Evolutionary conservation across 2,797 vertebrate genomes (phyloP).

Genomic region (Scolopax bukidnonensis): DNA sequence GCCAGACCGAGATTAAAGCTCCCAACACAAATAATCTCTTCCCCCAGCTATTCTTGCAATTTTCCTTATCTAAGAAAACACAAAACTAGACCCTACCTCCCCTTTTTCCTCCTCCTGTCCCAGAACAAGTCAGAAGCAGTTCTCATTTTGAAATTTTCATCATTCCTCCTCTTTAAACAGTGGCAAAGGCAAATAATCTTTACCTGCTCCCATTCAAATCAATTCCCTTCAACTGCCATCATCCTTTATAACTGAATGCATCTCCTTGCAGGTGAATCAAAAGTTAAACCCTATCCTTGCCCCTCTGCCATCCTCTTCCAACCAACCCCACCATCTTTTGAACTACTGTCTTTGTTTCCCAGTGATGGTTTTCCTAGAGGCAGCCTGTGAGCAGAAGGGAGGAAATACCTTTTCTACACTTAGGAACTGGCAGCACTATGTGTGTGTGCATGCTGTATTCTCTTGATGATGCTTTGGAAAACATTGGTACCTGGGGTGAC

Average conservation of each 20-base stretch:
- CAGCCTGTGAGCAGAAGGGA: background rate
- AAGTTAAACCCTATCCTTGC: background rate
- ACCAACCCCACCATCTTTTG: background rate
- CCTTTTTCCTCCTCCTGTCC: background rate
- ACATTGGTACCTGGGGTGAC: background rate
- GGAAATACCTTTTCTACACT: background rate
- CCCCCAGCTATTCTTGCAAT: background rate
- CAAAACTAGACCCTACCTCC: background rate
- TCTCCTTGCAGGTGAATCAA: background rate
- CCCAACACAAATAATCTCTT: background rate
- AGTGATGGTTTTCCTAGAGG: background rate
- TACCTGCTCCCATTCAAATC: background rate
- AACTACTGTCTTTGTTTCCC: background rate
- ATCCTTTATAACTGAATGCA: background rate
- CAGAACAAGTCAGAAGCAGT: background rate
- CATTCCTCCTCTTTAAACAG: background rate
- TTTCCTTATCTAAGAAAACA: background rate
- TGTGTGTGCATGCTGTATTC: background rate
- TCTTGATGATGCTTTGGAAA: background rate
- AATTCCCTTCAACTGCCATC: background rate
- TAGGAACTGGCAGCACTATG: background rate
- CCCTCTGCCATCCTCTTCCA: background rate
- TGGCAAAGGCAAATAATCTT: background rate
- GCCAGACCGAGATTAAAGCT: constrained; percentile 15
- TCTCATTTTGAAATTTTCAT: background rate